Percentiles rank a stretch among this genome's conserved stretches.
Evolutionary conservation across 2,113 vertebrate species (phyloP).

Genomic region (Cebus imitator): DNA sequence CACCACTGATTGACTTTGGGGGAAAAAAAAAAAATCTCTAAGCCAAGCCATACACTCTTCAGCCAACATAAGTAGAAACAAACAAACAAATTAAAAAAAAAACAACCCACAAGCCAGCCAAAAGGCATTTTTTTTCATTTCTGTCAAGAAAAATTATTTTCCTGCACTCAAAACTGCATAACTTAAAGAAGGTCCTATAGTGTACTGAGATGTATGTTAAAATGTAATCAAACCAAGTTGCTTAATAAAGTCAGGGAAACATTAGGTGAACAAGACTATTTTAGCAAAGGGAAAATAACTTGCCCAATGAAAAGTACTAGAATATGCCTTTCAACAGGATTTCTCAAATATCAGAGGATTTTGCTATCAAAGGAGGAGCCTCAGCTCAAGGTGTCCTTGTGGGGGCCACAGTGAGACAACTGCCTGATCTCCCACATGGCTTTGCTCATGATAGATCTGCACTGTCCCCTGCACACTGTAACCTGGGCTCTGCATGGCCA

Average conservation of each 20-base stretch:
- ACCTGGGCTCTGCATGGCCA: not conserved
- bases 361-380: not conserved
- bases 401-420: not conserved
- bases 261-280: not conserved
- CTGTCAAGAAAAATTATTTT: not conserved
- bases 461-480: not conserved
- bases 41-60: not conserved
- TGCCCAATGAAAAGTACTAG: not conserved
- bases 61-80: not conserved
- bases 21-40: not conserved
- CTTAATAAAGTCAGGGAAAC: not conserved
- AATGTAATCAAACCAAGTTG: not conserved
- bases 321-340: not conserved
- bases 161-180: not conserved
- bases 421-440: not conserved
- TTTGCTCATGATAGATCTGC: not conserved
- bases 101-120: not conserved
- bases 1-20: not conserved
- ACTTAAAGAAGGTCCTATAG: not conserved
- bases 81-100: too few relatives aligned
- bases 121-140: not conserved
- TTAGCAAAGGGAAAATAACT: not conserved
- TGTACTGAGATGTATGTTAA: not conserved
- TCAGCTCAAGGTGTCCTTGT: not conserved
- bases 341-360: conserved; percentile 6